Conservation (phyloP, 2,797 vertebrate species). For the Oreonectes daqikongensis region DNA sequence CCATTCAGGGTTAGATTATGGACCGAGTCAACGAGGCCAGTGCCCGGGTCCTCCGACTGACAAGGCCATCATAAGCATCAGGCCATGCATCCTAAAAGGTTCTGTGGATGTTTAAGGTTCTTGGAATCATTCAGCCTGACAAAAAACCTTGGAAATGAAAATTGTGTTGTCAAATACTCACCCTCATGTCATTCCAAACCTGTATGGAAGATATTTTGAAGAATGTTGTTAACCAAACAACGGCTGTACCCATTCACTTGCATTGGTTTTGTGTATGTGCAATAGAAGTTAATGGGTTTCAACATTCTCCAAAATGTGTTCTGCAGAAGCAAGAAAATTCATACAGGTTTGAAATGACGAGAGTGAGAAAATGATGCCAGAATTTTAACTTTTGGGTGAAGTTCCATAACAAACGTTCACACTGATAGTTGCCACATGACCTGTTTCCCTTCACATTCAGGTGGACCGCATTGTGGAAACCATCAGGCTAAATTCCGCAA, state of each 20-base stretch:
- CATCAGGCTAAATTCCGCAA: conserved; percentile 15
- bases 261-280: too few relatives aligned
- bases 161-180: too few relatives aligned
- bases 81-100: background rate
- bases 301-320: too few relatives aligned
- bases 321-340: too few relatives aligned
- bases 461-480: background rate
- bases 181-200: too few relatives aligned
- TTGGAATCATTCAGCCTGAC: background rate
- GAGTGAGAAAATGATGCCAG: too few relatives aligned
- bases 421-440: conserved; percentile 1
- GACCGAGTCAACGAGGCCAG: background rate
- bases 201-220: too few relatives aligned
- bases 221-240: too few relatives aligned
- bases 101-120: background rate
- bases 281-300: too few relatives aligned
- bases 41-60: background rate
- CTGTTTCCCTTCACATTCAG: background rate
- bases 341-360: too few relatives aligned
- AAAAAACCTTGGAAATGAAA: background rate
- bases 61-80: background rate
- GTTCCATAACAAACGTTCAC: conserved; percentile 19
- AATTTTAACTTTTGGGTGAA: too few relatives aligned
- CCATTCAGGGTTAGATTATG: background rate
- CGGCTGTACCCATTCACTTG: too few relatives aligned